Base-by-base conservation (phyloP, 2,797 vertebrate species). In the Scolopax bukidnonensis region DNA sequence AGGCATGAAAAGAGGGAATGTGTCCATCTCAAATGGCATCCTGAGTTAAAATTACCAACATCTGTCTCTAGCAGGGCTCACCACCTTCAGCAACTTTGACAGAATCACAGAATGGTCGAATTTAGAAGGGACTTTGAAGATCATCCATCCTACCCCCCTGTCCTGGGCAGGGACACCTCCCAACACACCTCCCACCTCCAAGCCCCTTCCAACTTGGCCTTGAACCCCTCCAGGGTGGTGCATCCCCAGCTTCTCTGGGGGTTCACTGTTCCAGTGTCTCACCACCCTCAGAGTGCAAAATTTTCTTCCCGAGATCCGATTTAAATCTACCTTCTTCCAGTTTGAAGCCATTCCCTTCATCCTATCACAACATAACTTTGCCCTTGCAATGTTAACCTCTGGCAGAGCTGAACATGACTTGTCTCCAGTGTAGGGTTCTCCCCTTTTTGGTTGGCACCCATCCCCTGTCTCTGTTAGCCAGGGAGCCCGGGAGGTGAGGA, bases 391-490 rank as follows among this genome's bases (percentile, higher is more conserved):
- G n/a, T 27, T 10, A 68, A 0, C 41, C 38, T 61, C 12, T 41
- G 63, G 13, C 47, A 45, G 76, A 32, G 54, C 41, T 67, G 51
- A 24, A 27, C 36, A 3, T 10, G 21, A 5, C 36, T 16, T 11
- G 9, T 47, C 4, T 33, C 21, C 21, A 23, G 15, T 0, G 1
- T 16, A 50, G 17, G 3, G 0, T 5, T 61, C 24, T 20, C 28
- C 59, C 36, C 21, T 27, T 12, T 8, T 10, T 24, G 41, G 20
- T 16, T 57, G 59, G 9, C 10, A 1, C 11, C 5, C 10, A 6
- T 41, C 28, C 54, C 4, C 0, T 4, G 11, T 30, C 7, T 2
- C 45, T 13, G 1, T 38, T 40, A 30, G 15, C 27, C 10, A 32
- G 15, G 54, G 5, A 13, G 41, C 33, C 40, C 14, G 0, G 2